phyloP scores from a whole-genome alignment of 2,113 vertebrate species.

The Varanus komodoensis region DNA sequence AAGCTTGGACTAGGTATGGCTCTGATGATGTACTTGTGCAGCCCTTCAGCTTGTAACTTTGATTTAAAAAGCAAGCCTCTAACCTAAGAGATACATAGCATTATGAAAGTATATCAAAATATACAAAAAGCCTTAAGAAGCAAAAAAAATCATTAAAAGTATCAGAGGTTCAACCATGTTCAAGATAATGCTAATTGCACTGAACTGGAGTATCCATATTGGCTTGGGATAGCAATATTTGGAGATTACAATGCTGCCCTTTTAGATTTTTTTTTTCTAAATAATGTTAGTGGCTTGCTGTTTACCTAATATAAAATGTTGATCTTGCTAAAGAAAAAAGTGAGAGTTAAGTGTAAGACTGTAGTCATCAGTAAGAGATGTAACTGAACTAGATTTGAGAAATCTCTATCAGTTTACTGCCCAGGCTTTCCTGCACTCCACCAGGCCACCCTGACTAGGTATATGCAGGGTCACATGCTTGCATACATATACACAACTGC shows the following conservation, averaged over 20 bases:
- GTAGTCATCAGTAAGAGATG: not conserved
- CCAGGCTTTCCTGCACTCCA: not conserved
- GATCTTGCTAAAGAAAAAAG: not conserved
- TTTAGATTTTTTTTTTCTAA: not conserved
- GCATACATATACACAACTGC: not conserved
- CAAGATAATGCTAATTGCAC: not conserved
- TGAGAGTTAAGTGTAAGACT: not conserved
- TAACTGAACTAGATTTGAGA: not conserved
- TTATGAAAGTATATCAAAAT: too few relatives aligned
- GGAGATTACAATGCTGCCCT: not conserved
- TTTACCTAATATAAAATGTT: not conserved
- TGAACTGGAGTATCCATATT: not conserved
- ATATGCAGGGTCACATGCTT: not conserved
- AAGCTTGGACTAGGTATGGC: not conserved
- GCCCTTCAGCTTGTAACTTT: not conserved
- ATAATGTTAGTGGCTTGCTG: not conserved
- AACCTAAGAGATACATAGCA: not conserved
- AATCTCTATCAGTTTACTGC: not conserved
- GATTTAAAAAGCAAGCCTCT: not conserved
- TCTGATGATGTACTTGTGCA: not conserved
- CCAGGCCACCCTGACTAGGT: not conserved
- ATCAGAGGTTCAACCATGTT: not conserved
- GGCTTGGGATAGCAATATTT: not conserved
- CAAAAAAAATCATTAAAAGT: not conserved
- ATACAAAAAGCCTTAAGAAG: not conserved